Evolutionary conservation across 2,888 invertebrate species (phyloP).

Genomic region (Drosophila subquinaria): DNA sequence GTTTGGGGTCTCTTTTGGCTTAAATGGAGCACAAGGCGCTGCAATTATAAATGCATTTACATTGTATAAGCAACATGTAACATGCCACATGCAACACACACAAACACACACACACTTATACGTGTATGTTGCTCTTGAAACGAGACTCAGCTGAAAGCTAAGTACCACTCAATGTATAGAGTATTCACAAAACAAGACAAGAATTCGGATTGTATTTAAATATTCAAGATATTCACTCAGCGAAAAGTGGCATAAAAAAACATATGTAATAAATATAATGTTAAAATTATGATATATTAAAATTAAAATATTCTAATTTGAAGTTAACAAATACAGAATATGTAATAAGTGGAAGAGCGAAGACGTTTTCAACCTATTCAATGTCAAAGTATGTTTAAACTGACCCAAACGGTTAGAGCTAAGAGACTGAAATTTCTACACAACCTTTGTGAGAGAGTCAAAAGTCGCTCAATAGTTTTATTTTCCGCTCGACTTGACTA

Average conservation of each 20-base stretch:
- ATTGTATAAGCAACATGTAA: conserved; percentile 20
- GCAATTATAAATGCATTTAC: conserved; percentile 36
- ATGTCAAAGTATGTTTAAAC: too few relatives aligned
- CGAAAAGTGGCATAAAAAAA: not conserved
- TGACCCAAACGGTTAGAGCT: not conserved
- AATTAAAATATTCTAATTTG: not conserved
- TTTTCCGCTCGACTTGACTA: too few relatives aligned
- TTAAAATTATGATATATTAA: not conserved
- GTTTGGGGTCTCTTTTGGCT: conserved; percentile 10
- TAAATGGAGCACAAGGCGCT: conserved; percentile 33
- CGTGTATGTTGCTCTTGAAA: conserved; percentile 32
- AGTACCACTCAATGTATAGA: conserved; percentile 11
- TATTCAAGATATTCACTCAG: not conserved
- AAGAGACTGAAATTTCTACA: not conserved
- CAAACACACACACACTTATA: conserved; percentile 2
- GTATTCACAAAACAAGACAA: not conserved
- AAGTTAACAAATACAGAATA: too few relatives aligned
- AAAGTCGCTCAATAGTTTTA: too few relatives aligned
- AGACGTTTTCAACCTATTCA: too few relatives aligned
- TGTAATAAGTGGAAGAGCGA: too few relatives aligned
- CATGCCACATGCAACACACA: conserved; percentile 11
- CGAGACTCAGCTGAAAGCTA: conserved; percentile 4
- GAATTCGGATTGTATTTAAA: not conserved
- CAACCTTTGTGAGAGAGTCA: too few relatives aligned
- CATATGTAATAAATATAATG: not conserved